Evolutionary conservation across 2,888 invertebrate species (phyloP), one percentile per base, ranked within the genome.

Genomic region (Lasioglossum marginatum): DNA sequence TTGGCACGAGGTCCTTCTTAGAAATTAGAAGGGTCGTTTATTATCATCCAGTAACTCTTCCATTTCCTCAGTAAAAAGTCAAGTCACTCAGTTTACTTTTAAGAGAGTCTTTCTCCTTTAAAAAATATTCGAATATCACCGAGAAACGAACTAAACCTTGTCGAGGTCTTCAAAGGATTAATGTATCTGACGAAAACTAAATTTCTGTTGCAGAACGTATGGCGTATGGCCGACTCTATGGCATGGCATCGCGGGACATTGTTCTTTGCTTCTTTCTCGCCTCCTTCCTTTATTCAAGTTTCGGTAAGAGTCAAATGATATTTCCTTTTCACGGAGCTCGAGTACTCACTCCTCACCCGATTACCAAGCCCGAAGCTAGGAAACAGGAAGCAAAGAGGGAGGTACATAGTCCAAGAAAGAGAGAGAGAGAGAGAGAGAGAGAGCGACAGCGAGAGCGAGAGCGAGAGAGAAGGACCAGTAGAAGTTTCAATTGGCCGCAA

Each of bases 221-320:
- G 92, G 92, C 88, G 90, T 88, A 92, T 91, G 92, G 91, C 90
- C 87, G 85, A 83, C 88, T 87, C 89, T 89, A 90, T 92, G 93
- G 91, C 91, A 93, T 93, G 93, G 93, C 91, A 90, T 90, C 93
- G 80, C 87, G 91, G 88, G 89, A 92, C 89, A 77, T 93, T 83
- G 85, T 87, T 86, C 85, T 91, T 79, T 91, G 88, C 87, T 86
- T 90, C 84, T 82, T 92, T 79, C 89, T 93, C 80, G 84, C 88
- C 77, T 86, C 81, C 45, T 86, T 92, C 37, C 88, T 93, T 66
- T 90, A 89, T 85, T 88, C 88, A 23, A 89, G 88, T 87, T 91
- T 92, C 79, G 93, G 93, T 93, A 90, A 92, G 92, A 89, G 68
- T 79, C 81, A 81, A 86, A 85, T 8, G 71, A 85, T 82, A 77